phyloP scores from a whole-genome alignment of 2,113 vertebrate genomes.

The Antidorcas marsupialis region DNA sequence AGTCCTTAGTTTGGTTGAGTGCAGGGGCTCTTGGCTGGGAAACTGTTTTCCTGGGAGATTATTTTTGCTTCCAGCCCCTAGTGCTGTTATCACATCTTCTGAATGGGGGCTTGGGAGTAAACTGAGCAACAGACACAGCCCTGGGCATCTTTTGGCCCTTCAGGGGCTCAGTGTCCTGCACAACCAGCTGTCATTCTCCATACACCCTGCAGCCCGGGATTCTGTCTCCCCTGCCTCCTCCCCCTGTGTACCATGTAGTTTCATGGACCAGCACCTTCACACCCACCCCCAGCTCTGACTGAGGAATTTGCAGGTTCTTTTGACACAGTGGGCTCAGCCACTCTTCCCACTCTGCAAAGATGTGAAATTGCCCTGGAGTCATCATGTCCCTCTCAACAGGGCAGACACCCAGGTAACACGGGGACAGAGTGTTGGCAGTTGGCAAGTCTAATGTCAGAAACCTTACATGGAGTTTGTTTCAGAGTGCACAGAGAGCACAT shows the following conservation, averaged over 20 bases:
- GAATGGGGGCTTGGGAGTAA: background rate
- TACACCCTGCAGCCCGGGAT: background rate
- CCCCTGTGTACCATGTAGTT: conserved; percentile 22
- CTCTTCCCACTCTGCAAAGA: background rate
- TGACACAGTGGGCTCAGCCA: conserved; percentile 20
- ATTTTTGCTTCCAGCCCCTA: background rate
- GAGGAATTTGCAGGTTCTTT: conserved; percentile 43
- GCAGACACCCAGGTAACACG: conserved; percentile 36
- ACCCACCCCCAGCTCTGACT: background rate
- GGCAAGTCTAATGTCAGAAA: conserved; percentile 45
- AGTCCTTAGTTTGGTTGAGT: background rate
- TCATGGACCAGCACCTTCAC: conserved; percentile 47
- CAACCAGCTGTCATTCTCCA: background rate
- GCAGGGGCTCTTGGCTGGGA: background rate
- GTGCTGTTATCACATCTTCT: background rate
- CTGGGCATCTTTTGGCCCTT: background rate
- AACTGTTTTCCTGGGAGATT: background rate
- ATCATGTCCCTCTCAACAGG: background rate
- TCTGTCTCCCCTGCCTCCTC: background rate
- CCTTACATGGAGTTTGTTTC: background rate
- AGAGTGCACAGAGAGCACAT: background rate
- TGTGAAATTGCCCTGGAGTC: conserved; percentile 48
- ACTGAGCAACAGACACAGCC: background rate
- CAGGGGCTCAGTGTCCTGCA: background rate
- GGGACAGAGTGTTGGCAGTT: conserved; percentile 57